Percentiles rank a stretch among this genome's conserved stretches.
phyloP scores from a whole-genome alignment of 1,140 invertebrate genomes.

The Gryon sp. region DNA sequence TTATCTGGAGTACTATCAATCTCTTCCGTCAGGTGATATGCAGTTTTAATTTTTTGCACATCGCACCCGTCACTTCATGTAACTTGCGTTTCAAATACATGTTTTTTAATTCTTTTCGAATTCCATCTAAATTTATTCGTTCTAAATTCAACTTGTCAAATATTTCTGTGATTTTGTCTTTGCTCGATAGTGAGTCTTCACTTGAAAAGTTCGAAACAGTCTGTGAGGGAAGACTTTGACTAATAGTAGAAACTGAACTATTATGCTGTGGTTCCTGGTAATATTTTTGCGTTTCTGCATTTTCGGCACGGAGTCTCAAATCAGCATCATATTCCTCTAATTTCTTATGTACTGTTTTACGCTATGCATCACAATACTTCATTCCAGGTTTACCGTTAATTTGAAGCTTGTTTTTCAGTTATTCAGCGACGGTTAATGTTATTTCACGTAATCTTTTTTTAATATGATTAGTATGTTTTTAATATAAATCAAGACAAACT shows the following conservation, averaged over 20 bases:
- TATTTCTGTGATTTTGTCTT: slow-evolving; percentile 3
- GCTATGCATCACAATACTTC: neutral
- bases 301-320: no score
- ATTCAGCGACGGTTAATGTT: neutral
- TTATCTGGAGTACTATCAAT: neutral
- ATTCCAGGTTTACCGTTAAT: neutral
- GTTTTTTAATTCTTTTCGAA: neutral
- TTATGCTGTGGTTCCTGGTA: no score
- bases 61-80: slow-evolving; percentile 5
- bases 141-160: neutral
- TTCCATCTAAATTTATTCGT: neutral
- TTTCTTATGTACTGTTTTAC: neutral
- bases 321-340: no score
- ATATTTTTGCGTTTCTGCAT: no score
- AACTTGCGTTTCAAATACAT: slow-evolving; percentile 15
- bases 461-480: neutral
- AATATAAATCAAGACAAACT: slow-evolving; percentile 1
- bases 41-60: slow-evolving; percentile 28
- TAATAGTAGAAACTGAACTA: neutral
- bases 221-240: neutral
- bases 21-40: slow-evolving; percentile 4
- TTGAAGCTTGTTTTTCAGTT: neutral
- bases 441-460: slow-evolving; percentile 7
- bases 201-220: neutral
- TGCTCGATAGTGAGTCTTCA: slow-evolving; percentile 5